phyloP scores from a whole-genome alignment of 2,797 vertebrate genomes.

The Xenops minutus region DNA sequence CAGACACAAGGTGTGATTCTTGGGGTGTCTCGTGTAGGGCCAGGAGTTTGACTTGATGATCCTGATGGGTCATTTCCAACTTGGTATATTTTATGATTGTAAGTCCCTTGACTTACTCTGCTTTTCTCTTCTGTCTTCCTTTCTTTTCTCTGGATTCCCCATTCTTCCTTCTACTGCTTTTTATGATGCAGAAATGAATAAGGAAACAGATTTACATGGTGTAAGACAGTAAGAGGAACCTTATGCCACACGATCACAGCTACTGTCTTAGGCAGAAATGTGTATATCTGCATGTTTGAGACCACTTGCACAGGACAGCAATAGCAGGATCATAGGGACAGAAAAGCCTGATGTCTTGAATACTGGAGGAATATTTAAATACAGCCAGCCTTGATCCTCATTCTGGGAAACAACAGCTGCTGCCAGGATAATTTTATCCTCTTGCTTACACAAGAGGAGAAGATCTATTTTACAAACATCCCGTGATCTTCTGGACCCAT shows the following conservation, averaged over 20 bases:
- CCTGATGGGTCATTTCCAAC: not conserved
- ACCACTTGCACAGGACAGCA: not conserved
- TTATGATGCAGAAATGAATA: not conserved
- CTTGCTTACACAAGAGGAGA: conserved; percentile 65
- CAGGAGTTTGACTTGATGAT: not conserved
- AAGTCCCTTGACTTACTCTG: not conserved
- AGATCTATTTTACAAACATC: conserved; percentile 70
- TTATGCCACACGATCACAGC: not conserved
- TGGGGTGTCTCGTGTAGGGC: not conserved
- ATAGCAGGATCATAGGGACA: not conserved
- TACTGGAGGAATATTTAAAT: conserved; percentile 30
- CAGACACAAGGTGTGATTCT: not conserved
- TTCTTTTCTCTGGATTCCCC: not conserved
- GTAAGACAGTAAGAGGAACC: not conserved
- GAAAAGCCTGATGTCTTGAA: conserved; percentile 24
- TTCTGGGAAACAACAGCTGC: conserved; percentile 68
- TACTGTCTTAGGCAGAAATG: not conserved
- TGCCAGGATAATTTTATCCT: conserved; percentile 68
- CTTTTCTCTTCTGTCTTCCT: not conserved
- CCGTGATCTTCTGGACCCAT: conserved; percentile 60
- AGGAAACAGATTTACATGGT: not conserved
- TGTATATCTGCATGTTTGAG: not conserved
- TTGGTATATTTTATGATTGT: not conserved
- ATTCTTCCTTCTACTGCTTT: not conserved
- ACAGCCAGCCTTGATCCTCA: conserved; percentile 60